phyloP scores from a whole-genome alignment of 2,113 vertebrate species.

The Indicator indicator region DNA sequence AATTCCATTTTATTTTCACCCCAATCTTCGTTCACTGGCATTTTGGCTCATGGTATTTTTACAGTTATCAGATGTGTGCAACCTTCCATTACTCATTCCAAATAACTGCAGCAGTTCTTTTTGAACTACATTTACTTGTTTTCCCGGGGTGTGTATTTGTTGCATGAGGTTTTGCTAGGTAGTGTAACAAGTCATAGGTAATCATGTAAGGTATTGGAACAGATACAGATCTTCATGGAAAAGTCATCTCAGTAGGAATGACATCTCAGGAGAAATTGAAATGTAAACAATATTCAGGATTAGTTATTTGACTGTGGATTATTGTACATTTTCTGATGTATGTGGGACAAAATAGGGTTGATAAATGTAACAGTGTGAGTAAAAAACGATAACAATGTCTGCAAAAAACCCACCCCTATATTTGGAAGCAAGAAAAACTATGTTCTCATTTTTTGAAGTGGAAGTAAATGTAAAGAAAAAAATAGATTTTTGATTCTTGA shows the following conservation, averaged over 20 bases:
- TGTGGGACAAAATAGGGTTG: not conserved
- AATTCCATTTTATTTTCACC: not conserved
- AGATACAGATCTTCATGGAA: rapidly evolving
- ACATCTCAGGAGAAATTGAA: not conserved
- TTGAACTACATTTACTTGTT: not conserved
- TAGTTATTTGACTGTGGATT: not conserved
- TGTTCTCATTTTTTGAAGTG: not conserved
- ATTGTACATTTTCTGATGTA: not conserved
- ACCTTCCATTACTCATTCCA: not conserved
- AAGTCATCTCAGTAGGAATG: not conserved
- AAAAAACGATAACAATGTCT: not conserved
- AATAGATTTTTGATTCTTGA: no score
- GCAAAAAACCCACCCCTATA: rapidly evolving
- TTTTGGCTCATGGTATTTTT: not conserved
- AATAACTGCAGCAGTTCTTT: not conserved
- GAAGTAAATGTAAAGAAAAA: not conserved
- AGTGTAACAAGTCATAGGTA: not conserved
- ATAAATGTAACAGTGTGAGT: not conserved
- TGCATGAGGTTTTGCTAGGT: not conserved
- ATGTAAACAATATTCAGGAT: not conserved
- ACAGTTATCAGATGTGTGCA: not conserved
- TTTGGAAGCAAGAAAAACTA: not conserved
- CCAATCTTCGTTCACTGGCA: not conserved
- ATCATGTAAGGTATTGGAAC: not conserved
- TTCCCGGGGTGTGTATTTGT: not conserved